A percentile compares a stretch with the other conserved stretches of the same genome.
phyloP scores from a whole-genome alignment of 2,113 vertebrate genomes.

The Proterorhinus semilunaris region DNA sequence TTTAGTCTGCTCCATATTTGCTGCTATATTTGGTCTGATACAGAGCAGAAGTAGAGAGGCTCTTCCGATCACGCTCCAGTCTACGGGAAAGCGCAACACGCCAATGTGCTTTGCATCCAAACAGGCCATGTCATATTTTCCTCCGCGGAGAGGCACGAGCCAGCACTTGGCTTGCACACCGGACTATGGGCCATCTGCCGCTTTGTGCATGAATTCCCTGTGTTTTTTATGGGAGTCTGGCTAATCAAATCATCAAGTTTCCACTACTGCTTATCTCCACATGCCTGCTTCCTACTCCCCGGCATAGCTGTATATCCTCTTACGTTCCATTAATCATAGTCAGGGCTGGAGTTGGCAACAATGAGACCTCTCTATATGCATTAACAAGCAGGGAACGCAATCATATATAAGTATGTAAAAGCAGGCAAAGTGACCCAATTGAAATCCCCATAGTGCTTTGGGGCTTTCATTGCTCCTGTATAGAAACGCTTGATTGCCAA shows the following conservation, averaged over 20 bases:
- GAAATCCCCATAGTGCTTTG: slow-evolving; percentile 15
- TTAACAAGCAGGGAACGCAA: slow-evolving; percentile 5
- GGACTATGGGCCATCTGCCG: slow-evolving; percentile 60
- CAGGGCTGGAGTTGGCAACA: slow-evolving; percentile 9
- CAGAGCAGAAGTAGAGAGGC: slow-evolving; percentile 25
- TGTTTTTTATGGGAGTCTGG: slow-evolving; percentile 33
- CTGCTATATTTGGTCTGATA: slow-evolving; percentile 55
- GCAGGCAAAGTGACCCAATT: slow-evolving; percentile 37
- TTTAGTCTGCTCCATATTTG: slow-evolving; percentile 36
- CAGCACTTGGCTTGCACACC: slow-evolving; percentile 46
- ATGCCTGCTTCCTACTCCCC: slow-evolving; percentile 11
- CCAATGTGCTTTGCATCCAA: slow-evolving; percentile 17
- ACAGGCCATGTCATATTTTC: slow-evolving; percentile 55
- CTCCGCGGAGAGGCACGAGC: slow-evolving; percentile 40
- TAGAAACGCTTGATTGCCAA: slow-evolving; percentile 35
- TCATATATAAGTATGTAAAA: slow-evolving; percentile 36
- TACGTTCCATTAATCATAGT: slow-evolving; percentile 39
- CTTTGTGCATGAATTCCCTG: slow-evolving; percentile 33
- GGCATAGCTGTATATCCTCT: slow-evolving; percentile 43
- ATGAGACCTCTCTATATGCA: slow-evolving; percentile 11
- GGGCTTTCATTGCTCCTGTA: slow-evolving; percentile 23
- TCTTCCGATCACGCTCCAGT: slow-evolving; percentile 26
- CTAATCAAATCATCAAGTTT: slow-evolving; percentile 57
- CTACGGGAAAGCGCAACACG: slow-evolving; percentile 41
- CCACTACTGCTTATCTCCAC: slow-evolving; percentile 34